Evolutionary conservation across 1,140 invertebrate genomes (phyloP).

Genomic region (Drosophila lowei): DNA sequence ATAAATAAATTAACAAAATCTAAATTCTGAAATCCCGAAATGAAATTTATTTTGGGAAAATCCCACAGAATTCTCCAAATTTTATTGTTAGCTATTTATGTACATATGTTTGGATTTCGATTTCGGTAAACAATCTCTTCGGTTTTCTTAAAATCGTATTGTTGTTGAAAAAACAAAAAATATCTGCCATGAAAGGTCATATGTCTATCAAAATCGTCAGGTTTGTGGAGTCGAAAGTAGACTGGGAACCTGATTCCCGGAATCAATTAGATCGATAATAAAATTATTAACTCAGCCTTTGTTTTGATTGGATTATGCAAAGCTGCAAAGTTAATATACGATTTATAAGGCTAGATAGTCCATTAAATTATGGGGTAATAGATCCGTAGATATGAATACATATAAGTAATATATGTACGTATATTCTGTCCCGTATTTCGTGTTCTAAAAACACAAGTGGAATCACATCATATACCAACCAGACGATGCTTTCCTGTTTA

Average conservation of each 20-base stretch:
- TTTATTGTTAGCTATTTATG: conserved; percentile 30
- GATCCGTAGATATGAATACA: too few species aligned
- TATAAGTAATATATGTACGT: too few species aligned
- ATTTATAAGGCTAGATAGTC: conserved; percentile 12
- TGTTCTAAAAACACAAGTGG: too few species aligned
- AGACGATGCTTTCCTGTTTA: too few species aligned
- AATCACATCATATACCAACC: too few species aligned
- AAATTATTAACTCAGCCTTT: conserved; percentile 23
- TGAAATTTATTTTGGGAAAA: conserved; percentile 57
- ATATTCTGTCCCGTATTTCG: too few species aligned
- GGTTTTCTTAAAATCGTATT: not conserved
- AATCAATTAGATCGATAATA: conserved; percentile 32
- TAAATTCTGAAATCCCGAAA: conserved; percentile 28
- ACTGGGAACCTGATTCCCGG: conserved; percentile 44
- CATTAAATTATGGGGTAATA: not conserved
- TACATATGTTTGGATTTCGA: conserved; percentile 1
- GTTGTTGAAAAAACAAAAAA: conserved; percentile 2
- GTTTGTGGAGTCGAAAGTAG: conserved; percentile 13
- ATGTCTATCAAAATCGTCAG: conserved; percentile 36
- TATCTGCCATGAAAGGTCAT: conserved; percentile 52
- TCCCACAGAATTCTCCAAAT: conserved; percentile 48
- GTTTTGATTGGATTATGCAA: conserved; percentile 21
- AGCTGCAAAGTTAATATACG: conserved; percentile 1
- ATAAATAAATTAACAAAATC: conserved; percentile 51
- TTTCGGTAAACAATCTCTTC: conserved; percentile 21